Conservation (phyloP, 2,113 vertebrate genomes). For the Centropus bengalensis region DNA sequence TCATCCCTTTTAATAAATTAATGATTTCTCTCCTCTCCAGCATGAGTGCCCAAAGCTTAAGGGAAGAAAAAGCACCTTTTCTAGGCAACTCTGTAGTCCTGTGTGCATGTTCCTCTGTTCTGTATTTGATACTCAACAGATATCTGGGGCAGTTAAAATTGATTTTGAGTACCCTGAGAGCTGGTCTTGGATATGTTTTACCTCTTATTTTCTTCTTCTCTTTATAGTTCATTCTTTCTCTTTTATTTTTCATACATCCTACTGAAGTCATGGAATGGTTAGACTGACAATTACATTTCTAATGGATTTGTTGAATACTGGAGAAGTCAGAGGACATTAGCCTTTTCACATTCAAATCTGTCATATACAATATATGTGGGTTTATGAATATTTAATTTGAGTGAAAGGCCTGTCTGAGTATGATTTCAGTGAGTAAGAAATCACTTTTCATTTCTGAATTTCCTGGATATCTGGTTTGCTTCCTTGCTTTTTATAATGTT, state of each 20-base stretch:
- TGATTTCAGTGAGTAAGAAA: slow-evolving; percentile 58
- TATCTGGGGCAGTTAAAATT: slow-evolving; percentile 17
- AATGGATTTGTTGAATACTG: slow-evolving; percentile 70
- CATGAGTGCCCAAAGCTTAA: background rate
- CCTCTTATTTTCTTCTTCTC: slow-evolving; percentile 22
- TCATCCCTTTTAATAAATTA: background rate
- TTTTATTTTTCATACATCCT: slow-evolving; percentile 7
- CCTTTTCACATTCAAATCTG: slow-evolving; percentile 74
- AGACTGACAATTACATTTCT: slow-evolving; percentile 66
- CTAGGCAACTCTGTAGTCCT: background rate
- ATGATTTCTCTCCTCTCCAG: background rate
- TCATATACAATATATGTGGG: slow-evolving; percentile 61
- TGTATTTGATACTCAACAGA: background rate
- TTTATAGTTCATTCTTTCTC: slow-evolving; percentile 16
- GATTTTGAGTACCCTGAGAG: slow-evolving; percentile 20
- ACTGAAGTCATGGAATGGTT: background rate
- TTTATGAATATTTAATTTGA: slow-evolving; percentile 77
- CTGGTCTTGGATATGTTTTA: background rate
- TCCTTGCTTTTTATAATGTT: background rate
- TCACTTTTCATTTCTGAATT: background rate
- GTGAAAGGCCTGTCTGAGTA: slow-evolving; percentile 62
- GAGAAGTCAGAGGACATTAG: slow-evolving; percentile 69
- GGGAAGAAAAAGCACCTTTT: background rate
- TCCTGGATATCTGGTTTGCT: background rate
- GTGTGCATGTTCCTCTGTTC: background rate